Evolutionary conservation across 23 tunicate species (phyloP), one percentile per base, ranked within the genome.

Genomic region (Styela plicata): DNA sequence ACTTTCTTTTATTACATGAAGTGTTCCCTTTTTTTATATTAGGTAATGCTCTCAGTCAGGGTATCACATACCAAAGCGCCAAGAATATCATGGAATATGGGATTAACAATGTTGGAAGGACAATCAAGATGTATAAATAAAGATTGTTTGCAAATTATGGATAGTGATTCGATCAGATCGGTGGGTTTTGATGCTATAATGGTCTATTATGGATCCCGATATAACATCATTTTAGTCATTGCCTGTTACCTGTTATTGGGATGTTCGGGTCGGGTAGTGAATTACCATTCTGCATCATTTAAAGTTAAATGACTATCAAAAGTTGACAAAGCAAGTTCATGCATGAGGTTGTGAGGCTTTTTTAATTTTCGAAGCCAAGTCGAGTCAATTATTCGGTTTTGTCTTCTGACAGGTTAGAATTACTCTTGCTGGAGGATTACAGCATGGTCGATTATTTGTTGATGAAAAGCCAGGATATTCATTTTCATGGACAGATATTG

Each of bases 71-170:
- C 98, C 26, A 88, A 80, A 33, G 98, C 94, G 16, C 98, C 98
- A 21, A 71, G 93, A 62, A 91, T 93, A 23, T 88, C 92, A 5
- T 93, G 92, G 93, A 93, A 93, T 44, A 85, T 70, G 83, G 98
- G 98, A 0, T 77, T 93, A 1, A 87, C 93, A 2, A 86, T 93
- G 90, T 80, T 93, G 31, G 98, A 93, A 81, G 98, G 98, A 26
- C 98, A 93, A 71, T 84, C 90, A 0, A 61, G 98, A 44, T n/a
- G 74, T 0, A 84, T 93, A 23, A 85, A 76, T 32, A 64, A 85
- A 34, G 80, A 85, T 31, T 70, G 85, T 70, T 61, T 93, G 82
- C 93, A 88, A 68, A 80, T 93, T 32, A 89, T 93, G 0, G 91
- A 88, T 53, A 82, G 79, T 63, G 98, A 88, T 62, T 82, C 87